phyloP scores from a whole-genome alignment of 2,888 invertebrate genomes.

The Calliopum simillimum region DNA sequence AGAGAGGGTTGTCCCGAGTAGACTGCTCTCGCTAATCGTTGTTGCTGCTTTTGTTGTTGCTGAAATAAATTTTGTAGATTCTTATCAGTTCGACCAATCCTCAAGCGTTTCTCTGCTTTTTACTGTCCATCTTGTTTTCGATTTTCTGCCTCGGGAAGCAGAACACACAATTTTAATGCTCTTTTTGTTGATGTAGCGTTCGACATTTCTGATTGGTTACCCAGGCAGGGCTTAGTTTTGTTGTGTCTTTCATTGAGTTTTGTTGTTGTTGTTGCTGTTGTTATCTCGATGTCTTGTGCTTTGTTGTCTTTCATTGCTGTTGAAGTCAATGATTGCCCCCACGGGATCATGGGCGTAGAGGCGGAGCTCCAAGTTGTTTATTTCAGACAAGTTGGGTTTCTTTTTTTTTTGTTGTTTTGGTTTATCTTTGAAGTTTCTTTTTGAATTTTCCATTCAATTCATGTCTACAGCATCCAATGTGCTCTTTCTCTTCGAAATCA shows the following conservation, averaged over 20 bases:
- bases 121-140: constrained; percentile 20
- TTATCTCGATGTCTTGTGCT: neutral
- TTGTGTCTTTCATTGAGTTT: neutral
- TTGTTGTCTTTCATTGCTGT: neutral
- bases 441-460: neutral
- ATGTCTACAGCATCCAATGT: neutral
- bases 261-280: constrained; percentile 3
- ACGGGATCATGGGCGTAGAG: neutral
- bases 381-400: constrained; percentile 17
- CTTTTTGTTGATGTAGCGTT: neutral
- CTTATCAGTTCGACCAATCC: constrained; percentile 34
- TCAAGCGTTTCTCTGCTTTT: constrained; percentile 8
- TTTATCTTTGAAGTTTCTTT: constrained; percentile 1
- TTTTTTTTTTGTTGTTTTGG: constrained; percentile 5
- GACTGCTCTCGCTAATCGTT: neutral
- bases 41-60: constrained; percentile 8
- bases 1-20: neutral
- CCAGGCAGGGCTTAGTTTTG: neutral
- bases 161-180: neutral
- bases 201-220: constrained; percentile 7
- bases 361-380: constrained; percentile 16
- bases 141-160: constrained; percentile 17
- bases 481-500: neutral
- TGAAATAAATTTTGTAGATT: neutral
- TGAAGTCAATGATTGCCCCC: too few species aligned